Conservation (phyloP, 2,113 vertebrate species). For the Nicator chloris region DNA sequence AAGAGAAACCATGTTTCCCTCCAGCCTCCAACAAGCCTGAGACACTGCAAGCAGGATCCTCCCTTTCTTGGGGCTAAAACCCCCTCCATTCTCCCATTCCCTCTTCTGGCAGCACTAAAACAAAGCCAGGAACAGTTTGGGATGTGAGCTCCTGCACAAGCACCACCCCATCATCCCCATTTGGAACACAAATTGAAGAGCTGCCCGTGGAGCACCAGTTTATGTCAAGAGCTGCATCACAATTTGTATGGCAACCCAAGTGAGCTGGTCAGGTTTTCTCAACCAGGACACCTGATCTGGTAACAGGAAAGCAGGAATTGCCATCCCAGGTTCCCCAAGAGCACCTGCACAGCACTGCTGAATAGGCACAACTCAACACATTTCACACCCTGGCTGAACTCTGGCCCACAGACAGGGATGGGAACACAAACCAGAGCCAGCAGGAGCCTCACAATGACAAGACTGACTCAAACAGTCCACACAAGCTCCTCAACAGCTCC, state of each 20-base stretch:
- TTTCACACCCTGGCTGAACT: neutral
- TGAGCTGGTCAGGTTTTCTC: neutral
- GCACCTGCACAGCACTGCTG: neutral
- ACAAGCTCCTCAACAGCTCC: neutral
- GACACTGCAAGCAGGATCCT: neutral
- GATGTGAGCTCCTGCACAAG: neutral
- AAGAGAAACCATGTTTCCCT: neutral
- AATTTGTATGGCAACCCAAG: neutral
- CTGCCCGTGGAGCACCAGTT: neutral
- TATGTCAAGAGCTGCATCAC: neutral
- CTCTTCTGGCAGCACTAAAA: neutral
- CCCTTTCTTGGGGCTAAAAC: neutral
- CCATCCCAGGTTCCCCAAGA: neutral
- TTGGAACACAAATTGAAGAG: neutral
- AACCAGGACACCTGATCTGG: neutral
- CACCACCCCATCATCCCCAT: neutral
- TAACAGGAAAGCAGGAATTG: neutral
- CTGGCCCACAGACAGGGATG: neutral
- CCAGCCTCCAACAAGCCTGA: neutral
- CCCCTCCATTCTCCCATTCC: neutral
- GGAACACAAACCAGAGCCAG: neutral
- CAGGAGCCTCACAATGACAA: neutral
- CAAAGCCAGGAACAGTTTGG: neutral
- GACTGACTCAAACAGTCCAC: neutral
- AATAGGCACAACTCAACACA: fast-evolving